phyloP scores from a whole-genome alignment of 30 jellyfish, hydroid and myxozoan species.

The Calvadosia cruxmelitensis region DNA sequence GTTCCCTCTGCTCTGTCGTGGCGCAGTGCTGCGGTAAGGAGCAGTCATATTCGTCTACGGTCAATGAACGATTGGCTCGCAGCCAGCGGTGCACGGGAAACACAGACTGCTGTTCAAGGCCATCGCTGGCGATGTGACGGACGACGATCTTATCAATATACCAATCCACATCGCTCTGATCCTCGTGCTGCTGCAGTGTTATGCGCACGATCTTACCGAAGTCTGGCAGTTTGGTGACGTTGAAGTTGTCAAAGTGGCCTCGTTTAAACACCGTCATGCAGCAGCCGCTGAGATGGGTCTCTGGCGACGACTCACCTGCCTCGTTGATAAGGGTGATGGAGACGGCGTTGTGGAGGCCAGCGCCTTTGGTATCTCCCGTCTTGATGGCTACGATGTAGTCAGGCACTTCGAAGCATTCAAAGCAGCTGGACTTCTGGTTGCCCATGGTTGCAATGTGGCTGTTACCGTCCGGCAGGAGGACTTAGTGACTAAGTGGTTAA shows the following conservation, averaged over 20 bases:
- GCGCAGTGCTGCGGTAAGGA: conserved; percentile 62
- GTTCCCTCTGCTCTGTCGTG: conserved; percentile 38
- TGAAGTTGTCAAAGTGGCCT: conserved; percentile 79
- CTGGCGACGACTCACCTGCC: conserved; percentile 44
- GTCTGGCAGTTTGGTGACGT: conserved; percentile 48
- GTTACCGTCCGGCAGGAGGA: too few species aligned
- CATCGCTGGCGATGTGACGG: conserved; percentile 51
- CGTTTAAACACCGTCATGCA: conserved; percentile 88
- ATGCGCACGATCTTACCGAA: conserved; percentile 50
- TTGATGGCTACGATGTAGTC: conserved; percentile 69
- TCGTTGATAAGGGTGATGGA: conserved; percentile 57
- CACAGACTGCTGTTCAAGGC: conserved; percentile 31
- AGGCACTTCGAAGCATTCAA: conserved; percentile 84
- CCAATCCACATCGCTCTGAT: conserved; percentile 92
- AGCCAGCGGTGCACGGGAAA: conserved; percentile 95
- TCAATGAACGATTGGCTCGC: conserved; percentile 48
- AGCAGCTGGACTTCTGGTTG: conserved; percentile 56
- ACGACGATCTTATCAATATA: conserved; percentile 54
- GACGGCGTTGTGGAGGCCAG: conserved; percentile 88
- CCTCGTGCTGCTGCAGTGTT: conserved; percentile 66
- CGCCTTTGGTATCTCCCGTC: conserved; percentile 97
- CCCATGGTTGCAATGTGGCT: conserved; percentile 44
- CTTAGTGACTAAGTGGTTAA: too few species aligned
- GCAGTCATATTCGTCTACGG: conserved; percentile 43
- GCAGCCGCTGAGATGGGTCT: conserved; percentile 82